Conservation (phyloP, 1,140 invertebrate genomes). For the Carcinoscorpius rotundicauda region DNA sequence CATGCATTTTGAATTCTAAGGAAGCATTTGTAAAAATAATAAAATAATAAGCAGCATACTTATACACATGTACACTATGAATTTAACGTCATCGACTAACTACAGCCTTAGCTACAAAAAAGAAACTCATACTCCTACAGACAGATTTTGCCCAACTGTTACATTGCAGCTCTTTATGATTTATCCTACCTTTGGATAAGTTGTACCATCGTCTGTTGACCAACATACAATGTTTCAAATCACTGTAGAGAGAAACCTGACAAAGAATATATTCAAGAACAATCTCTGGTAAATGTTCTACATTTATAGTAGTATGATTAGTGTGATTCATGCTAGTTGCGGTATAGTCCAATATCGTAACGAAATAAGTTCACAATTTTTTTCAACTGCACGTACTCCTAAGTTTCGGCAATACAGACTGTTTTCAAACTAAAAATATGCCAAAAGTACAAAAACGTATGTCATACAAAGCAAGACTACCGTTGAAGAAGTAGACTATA, state of each 20-base stretch:
- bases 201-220: constrained; percentile 74
- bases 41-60: neutral
- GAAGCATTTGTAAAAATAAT: neutral
- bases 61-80: constrained; percentile 12
- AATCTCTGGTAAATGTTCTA: constrained; percentile 64
- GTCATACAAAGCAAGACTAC: no score
- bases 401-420: no score
- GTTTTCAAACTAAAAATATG: no score
- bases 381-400: no score
- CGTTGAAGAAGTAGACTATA: no score
- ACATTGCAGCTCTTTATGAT: constrained; percentile 1
- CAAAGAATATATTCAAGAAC: constrained; percentile 82
- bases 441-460: no score
- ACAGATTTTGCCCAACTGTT: constrained; percentile 4
- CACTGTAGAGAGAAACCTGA: constrained; percentile 76
- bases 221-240: constrained; percentile 67
- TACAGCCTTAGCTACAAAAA: constrained; percentile 8
- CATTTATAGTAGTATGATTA: no score
- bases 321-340: no score
- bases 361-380: no score
- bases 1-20: no score
- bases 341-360: no score
- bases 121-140: constrained; percentile 6
- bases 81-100: neutral
- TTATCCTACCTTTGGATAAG: constrained; percentile 59